These are phyloP conservation scores for Palaemon carinicauda DNA, from an alignment of 1,140 invertebrate genomes.

Conservation along the genomic window DNA sequence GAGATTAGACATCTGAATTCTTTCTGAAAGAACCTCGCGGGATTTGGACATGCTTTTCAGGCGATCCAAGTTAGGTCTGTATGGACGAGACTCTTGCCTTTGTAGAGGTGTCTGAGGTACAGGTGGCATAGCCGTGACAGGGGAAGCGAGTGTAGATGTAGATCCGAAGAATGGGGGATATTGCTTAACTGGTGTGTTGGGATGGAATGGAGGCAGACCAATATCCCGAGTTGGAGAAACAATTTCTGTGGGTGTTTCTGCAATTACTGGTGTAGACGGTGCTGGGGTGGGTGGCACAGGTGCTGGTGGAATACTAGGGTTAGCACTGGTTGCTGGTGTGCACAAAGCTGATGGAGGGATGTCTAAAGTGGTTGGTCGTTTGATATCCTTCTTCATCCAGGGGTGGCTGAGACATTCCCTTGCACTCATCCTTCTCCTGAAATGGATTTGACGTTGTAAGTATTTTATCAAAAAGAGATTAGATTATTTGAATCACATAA, in stretches of 20 bases:
- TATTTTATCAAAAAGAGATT: too few species aligned
- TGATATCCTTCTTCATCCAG: conserved; percentile 67
- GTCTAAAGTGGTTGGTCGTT: conserved; percentile 12
- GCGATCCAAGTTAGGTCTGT: conserved; percentile 53
- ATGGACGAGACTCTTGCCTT: conserved; percentile 38
- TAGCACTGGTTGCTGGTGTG: background rate
- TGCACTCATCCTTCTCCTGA: conserved; percentile 72
- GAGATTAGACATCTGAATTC: conserved; percentile 66
- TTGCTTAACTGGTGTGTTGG: conserved; percentile 35
- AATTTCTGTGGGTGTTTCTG: conserved; percentile 14
- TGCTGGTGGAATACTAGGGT: background rate
- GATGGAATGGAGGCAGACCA: conserved; percentile 35
- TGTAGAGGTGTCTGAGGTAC: background rate
- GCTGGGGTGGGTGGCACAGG: background rate
- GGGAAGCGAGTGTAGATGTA: conserved; percentile 23
- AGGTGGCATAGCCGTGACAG: conserved; percentile 36
- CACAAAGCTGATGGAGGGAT: background rate
- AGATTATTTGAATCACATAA: background rate
- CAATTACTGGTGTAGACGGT: background rate
- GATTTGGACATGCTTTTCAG: conserved; percentile 69
- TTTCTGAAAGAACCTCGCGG: conserved; percentile 70
- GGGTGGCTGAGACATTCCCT: conserved; percentile 73
- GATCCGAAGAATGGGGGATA: conserved; percentile 18
- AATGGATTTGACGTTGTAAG: conserved; percentile 45
- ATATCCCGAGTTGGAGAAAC: conserved; percentile 30